Evolutionary conservation across 2,888 invertebrate species (phyloP), one percentile per base, ranked within the genome.

Genomic region (Oeneis ivallda): DNA sequence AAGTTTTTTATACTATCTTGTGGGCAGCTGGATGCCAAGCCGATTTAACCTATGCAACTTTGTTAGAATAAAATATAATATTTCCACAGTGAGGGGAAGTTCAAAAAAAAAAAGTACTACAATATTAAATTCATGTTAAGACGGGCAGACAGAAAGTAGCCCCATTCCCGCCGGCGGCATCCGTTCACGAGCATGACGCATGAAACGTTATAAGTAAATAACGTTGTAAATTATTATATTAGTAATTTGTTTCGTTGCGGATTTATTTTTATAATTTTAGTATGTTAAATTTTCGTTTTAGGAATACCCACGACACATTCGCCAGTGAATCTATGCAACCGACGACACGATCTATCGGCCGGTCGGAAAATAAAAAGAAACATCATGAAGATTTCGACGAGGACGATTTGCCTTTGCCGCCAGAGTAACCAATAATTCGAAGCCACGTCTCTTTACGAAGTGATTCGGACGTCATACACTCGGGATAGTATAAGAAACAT

Each of bases 331-430:
- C 76, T 9, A 71, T 80, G 69, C 84, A 84, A 67, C 78, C 83
- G 11, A 57, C 74, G 59, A 80, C 73, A 19, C 81, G 86, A 0
- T 77, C 83, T 0, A 68, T 79, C 1, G 76, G 75, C 9, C 81
- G 83, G 1, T 57, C 74, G 1, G 84, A 82, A 5, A 72, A 65
- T 15, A 83, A 77, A 68, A 87, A 84, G 79, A 89, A 84, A 73
- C 77, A 39, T 59, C 9, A 75, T 7, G 88, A 87, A 43, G 86
- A 87, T 45, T 84, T 82, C 61, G 89, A 89, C 3, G 89, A n/a
- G n/a, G n/a, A 89, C n/a, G 92, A 92, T 53, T 74, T 92, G 53
- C 92, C 92, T 11, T 73, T 92, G 47, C 92, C 92, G 1, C 92
- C 91, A 1, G 92, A 92, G 70, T 92, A 78, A 66, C n/a, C 15